These are phyloP conservation scores for Synaphobranchus kaupii DNA, from an alignment of 2,797 vertebrate genomes.

Conservation along the genomic window DNA sequence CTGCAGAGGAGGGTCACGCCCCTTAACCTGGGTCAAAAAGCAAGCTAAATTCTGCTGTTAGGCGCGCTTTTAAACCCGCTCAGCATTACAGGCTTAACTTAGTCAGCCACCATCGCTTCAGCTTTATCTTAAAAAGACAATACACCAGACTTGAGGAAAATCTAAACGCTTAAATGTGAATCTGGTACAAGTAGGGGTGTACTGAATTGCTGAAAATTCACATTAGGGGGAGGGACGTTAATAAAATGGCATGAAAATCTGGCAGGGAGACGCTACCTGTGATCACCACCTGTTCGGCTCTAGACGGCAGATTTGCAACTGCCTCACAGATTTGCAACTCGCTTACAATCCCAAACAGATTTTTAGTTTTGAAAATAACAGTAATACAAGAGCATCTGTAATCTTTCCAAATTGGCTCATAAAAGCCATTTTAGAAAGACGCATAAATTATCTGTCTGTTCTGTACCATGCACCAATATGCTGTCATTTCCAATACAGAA, in stretches of 20 bases:
- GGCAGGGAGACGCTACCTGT: not conserved
- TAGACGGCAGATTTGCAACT: not conserved
- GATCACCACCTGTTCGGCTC: not conserved
- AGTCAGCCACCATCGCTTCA: not conserved
- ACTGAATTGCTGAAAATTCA: not conserved
- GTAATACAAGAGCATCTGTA: not conserved
- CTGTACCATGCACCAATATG: not conserved
- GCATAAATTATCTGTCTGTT: not conserved
- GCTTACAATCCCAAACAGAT: not conserved
- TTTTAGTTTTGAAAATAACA: not conserved
- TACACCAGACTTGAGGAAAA: not conserved
- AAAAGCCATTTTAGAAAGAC: not conserved
- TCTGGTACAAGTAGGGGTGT: not conserved
- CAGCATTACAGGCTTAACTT: not conserved
- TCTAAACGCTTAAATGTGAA: not conserved
- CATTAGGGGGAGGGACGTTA: not conserved
- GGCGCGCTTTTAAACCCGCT: not conserved
- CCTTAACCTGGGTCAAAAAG: not conserved
- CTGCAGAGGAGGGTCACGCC: not conserved
- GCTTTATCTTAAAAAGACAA: not conserved
- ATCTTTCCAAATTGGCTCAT: not conserved
- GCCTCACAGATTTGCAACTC: not conserved
- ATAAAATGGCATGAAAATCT: not conserved
- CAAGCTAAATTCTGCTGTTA: not conserved
- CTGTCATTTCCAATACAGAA: too few species aligned